Evolutionary conservation across 2,113 vertebrate genomes (phyloP).

Genomic region (Gavialis gangeticus): DNA sequence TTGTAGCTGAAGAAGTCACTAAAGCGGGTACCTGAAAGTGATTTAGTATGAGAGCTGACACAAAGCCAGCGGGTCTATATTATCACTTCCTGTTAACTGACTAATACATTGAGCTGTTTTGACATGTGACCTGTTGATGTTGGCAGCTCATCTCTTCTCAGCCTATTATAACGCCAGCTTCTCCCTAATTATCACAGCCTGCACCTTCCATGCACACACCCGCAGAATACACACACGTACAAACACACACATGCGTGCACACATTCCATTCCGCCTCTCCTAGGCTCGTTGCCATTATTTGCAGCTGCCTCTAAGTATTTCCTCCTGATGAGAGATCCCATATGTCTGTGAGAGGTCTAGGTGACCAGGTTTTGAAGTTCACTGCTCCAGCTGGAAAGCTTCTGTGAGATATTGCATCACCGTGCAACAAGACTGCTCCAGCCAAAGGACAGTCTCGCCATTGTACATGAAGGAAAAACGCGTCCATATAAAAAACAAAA

Average conservation of each 20-base stretch:
- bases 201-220: not conserved
- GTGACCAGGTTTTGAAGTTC: not conserved
- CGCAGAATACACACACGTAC: not conserved
- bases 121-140: not conserved
- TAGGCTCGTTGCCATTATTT: not conserved
- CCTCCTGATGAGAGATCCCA: not conserved
- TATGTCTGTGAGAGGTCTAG: rapidly evolving
- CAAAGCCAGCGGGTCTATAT: not conserved
- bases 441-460: not conserved
- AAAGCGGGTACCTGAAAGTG: not conserved
- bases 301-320: not conserved
- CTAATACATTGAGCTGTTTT: not conserved
- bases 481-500: not conserved
- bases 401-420: not conserved
- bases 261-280: not conserved
- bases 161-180: not conserved
- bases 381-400: not conserved
- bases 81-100: not conserved
- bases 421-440: not conserved
- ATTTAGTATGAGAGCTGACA: not conserved
- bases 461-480: not conserved
- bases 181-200: constrained; percentile 3
- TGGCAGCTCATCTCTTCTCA: constrained; percentile 4
- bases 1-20: constrained; percentile 2
- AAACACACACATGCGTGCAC: not conserved